Evolutionary conservation across 2,797 vertebrate genomes (phyloP).

Genomic region (Neostethus bicornis): DNA sequence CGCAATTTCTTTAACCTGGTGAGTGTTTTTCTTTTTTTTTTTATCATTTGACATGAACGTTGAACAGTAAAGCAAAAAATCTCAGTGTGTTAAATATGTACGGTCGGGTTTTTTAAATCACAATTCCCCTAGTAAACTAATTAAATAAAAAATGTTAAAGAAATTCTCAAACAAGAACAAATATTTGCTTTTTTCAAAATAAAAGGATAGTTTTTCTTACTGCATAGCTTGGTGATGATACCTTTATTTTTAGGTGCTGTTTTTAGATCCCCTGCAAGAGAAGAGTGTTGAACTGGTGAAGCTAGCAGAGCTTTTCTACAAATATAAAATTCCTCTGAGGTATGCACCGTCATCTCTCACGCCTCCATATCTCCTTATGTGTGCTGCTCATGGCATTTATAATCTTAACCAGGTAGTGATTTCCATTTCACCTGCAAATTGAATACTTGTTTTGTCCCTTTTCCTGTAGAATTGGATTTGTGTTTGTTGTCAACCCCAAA

Average conservation of each 20-base stretch:
- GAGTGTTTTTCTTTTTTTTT: too few species aligned
- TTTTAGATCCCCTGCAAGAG: slow-evolving; percentile 88
- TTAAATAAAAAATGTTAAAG: too few species aligned
- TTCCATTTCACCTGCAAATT: slow-evolving; percentile 67
- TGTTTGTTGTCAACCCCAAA: slow-evolving; percentile 89
- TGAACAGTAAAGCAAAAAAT: too few species aligned
- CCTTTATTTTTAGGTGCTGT: slow-evolving; percentile 74
- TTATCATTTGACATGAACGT: not conserved
- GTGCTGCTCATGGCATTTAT: slow-evolving; percentile 47
- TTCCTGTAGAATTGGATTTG: slow-evolving; percentile 91
- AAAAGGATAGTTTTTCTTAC: too few species aligned
- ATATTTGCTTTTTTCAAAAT: not conserved
- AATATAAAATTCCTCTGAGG: slow-evolving; percentile 92
- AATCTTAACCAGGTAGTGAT: slow-evolving; percentile 55
- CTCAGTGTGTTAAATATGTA: too few species aligned
- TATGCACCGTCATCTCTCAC: slow-evolving; percentile 59
- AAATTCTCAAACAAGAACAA: too few species aligned
- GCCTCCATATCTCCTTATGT: slow-evolving; percentile 35
- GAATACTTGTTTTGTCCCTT: slow-evolving; percentile 57
- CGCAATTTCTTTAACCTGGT: slow-evolving; percentile 96
- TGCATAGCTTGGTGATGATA: not conserved
- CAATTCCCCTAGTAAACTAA: too few species aligned
- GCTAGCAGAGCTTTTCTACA: slow-evolving; percentile 89
- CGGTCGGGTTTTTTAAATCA: too few species aligned
- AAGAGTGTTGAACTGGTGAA: slow-evolving; percentile 87